A percentile compares a stretch with the other conserved stretches of the same genome.
Conservation (phyloP, 2,797 vertebrate species). For the Scyliorhinus canicula region DNA sequence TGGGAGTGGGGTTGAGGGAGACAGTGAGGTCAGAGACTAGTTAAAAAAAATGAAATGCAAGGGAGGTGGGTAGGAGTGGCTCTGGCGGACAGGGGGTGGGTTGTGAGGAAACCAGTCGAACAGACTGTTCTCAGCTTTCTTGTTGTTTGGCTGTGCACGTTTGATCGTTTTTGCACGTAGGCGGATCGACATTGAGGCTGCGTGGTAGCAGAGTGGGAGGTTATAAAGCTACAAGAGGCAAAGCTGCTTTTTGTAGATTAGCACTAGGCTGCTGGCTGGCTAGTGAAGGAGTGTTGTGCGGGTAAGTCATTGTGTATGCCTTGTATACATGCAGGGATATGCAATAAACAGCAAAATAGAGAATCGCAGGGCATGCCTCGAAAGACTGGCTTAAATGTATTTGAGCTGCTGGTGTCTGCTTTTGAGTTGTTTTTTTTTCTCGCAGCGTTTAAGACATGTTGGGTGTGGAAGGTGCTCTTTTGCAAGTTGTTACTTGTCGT, state of each 20-base stretch:
- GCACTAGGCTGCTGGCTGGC: slow-evolving; percentile 33
- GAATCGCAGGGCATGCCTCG: too few relatives aligned
- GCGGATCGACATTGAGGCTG: not conserved
- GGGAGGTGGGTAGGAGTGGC: not conserved
- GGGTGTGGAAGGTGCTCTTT: not conserved
- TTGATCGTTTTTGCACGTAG: slow-evolving; percentile 3
- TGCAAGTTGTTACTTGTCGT: not conserved
- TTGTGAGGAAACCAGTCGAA: not conserved
- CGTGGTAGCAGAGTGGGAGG: slow-evolving; percentile 29
- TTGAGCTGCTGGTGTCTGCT: not conserved
- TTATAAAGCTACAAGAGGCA: not conserved
- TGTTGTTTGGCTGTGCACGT: not conserved
- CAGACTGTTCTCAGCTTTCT: too few relatives aligned
- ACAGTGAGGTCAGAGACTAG: not conserved
- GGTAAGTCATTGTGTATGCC: not conserved
- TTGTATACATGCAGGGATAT: not conserved
- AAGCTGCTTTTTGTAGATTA: not conserved
- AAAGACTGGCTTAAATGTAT: not conserved
- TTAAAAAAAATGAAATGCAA: not conserved
- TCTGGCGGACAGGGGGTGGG: not conserved
- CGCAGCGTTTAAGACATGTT: not conserved
- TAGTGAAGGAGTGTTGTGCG: slow-evolving; percentile 34
- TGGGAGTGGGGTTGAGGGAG: not conserved
- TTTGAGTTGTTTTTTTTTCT: not conserved
- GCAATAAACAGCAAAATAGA: too few relatives aligned